Base-by-base conservation (phyloP, 2,113 vertebrate genomes). In the Tricholaema leucomelas region DNA sequence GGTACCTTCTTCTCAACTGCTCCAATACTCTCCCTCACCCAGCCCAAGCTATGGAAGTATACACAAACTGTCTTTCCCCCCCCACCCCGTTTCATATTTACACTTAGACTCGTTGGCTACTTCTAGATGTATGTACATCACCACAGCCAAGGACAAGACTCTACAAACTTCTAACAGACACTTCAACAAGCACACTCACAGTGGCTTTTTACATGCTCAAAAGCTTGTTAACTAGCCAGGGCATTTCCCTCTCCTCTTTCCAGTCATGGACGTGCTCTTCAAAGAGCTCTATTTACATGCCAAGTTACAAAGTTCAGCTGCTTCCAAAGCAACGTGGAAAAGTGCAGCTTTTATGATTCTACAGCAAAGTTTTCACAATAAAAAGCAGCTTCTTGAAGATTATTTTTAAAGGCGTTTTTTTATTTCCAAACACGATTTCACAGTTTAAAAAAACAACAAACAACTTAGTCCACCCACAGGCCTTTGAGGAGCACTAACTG, bases 291-390 rank as follows among this genome's bases (percentile, higher is more conserved):
- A 77, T 96, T 96, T 96, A 94, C 75, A 90, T 44, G 92, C 89
- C 87, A 90, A 89, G 92, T 93, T 93, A 96, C 86, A 93, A 94
- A 95, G 95, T 92, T 92, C 93, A 95, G 81, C 91, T 79, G 80
- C 86, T 93, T 91, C 93, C 84, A 86, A 81, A 96, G 92, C 71
- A 90, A 85, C 2, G 2, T 87, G 87, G 94, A 94, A 94, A 95
- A 85, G 90, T 28, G 65, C 90, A 91, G 93, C 94, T 94, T 95
- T 94, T 67, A 91, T 67, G 63, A 74, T 59, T 91, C 90, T 78
- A 86, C 94, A 73, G 79, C 90, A 77, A 94, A 87, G 59, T 88
- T 89, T 84, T 93, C 82, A 91, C 81, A 84, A 83, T 67, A 59
- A 55, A 78, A 92, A 92, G 48, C 61, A 81, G 83, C 78, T 88